Base-by-base conservation (phyloP, 2,888 invertebrate genomes). In the Orchesellides sinensis region DNA sequence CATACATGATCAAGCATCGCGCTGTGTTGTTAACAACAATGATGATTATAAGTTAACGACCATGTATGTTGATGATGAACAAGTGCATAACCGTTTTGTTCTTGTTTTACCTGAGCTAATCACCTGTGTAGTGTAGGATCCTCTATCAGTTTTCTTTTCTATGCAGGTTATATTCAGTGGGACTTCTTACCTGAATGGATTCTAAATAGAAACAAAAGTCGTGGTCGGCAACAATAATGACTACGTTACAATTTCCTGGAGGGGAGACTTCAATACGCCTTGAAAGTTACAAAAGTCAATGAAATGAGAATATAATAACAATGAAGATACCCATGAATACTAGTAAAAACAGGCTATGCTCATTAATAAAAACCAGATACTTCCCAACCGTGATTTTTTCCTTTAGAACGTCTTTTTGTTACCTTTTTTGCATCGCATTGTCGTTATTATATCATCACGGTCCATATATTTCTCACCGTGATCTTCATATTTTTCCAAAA, bases 391-490 rank as follows among this genome's bases (percentile, higher is more conserved):
- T 59, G 59, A 59, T 29, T 27, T n/a, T n/a, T 17, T 19, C 59
- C 29, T 29, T 19, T 29, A 27, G 59, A 5, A 19, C 23, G 19
- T 6, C 23, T 54, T 23, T n/a, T 54, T 23, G 8, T 59, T 59
- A n/a, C n/a, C n/a, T 4, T 59, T 59, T 59, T 59, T 59, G 59
- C 59, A 59, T 59, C 29, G 23, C 70, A 56, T 68, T 35, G 25
- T 72, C 59, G 59, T 72, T 73, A 73, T 40, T n/a, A n/a, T n/a
- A n/a, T n/a, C n/a, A n/a, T n/a, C 49, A 63, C 63, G 45, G 35
- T 63, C 73, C 74, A 75, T 66, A 77, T 66, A 77, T 68, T 77
- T 77, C 75, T 77, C 75, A 77, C 75, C 52, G 49, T 29, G 45
- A 40, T 40, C 1, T 21, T 61, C 29, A n/a, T n/a, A n/a, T n/a